A percentile compares a stretch with the other conserved stretches of the same genome.
Evolutionary conservation across 1,140 invertebrate genomes (phyloP).

Genomic region (Chrysopa pallens): DNA sequence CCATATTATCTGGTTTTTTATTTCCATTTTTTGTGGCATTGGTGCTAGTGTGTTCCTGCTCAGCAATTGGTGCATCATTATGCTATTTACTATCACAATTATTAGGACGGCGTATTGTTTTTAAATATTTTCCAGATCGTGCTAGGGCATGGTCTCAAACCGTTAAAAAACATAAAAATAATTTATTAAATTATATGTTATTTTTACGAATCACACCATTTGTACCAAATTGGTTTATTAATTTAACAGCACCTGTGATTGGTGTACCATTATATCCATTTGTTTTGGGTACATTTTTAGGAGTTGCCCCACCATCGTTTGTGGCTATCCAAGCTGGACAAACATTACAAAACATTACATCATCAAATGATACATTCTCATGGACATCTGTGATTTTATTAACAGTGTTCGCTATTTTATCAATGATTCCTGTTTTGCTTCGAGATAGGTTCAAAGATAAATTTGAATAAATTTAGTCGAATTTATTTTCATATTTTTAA

Average conservation of each 20-base stretch:
- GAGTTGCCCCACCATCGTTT: conserved; percentile 95
- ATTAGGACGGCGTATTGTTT: conserved; percentile 67
- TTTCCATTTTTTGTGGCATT: conserved; percentile 87
- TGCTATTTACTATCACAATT: conserved; percentile 89
- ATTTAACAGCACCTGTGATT: conserved; percentile 89
- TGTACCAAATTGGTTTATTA: conserved; percentile 99
- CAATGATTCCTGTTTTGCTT: conserved; percentile 80
- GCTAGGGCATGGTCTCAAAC: conserved; percentile 69
- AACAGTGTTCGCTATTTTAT: conserved; percentile 58
- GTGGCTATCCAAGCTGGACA: conserved; percentile 95
- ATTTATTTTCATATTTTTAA: too few species aligned
- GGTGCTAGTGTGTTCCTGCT: conserved; percentile 85
- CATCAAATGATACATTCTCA: conserved; percentile 76
- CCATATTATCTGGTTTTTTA: conserved; percentile 92
- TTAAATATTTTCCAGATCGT: conserved; percentile 76
- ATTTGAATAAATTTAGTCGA: conserved; percentile 39
- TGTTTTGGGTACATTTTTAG: conserved; percentile 81
- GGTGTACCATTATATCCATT: conserved; percentile 87
- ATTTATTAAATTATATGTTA: conserved; percentile 91
- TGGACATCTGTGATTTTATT: conserved; percentile 70
- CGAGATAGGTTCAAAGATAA: conserved; percentile 67
- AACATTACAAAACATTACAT: conserved; percentile 82
- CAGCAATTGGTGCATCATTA: conserved; percentile 84
- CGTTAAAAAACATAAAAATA: conserved; percentile 69
- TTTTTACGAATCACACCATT: conserved; percentile 95